Evolutionary conservation across 2,113 vertebrate species (phyloP).

Genomic region (Silurus meridionalis): DNA sequence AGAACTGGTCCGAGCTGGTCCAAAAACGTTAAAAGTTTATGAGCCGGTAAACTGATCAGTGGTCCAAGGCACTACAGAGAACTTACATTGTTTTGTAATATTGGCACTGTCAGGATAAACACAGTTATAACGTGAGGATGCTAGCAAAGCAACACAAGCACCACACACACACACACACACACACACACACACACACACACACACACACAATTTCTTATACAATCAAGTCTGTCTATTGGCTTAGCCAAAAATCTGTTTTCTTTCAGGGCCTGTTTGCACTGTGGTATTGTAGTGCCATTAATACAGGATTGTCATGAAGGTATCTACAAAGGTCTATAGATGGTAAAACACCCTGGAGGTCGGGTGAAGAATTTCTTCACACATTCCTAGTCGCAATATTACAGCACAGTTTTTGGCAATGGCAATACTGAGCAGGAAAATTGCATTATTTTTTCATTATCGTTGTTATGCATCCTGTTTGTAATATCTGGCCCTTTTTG

Average conservation of each 20-base stretch:
- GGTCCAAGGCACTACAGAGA: constrained; percentile 33
- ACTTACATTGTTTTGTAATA: constrained; percentile 15
- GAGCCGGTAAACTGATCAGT: constrained; percentile 7
- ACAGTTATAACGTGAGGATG: constrained; percentile 17
- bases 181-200: background rate
- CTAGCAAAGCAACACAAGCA: constrained; percentile 19
- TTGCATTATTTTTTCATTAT: background rate
- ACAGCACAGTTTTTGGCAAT: background rate
- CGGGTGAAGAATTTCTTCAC: background rate
- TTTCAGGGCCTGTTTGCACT: background rate
- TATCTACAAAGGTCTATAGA: background rate
- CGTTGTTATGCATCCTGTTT: background rate
- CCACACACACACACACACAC: background rate
- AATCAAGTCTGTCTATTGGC: background rate
- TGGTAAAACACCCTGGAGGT: background rate
- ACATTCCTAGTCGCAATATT: background rate
- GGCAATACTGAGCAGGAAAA: background rate
- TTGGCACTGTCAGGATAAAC: constrained; percentile 27
- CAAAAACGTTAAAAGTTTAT: constrained; percentile 1
- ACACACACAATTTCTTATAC: background rate
- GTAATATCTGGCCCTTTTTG: background rate
- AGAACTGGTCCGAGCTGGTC: background rate
- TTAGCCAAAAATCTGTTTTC: background rate
- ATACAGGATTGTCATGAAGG: background rate
- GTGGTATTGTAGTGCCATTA: background rate